Evolutionary conservation across 2,888 invertebrate genomes (phyloP).

Genomic region (Caenorhabditis becei): DNA sequence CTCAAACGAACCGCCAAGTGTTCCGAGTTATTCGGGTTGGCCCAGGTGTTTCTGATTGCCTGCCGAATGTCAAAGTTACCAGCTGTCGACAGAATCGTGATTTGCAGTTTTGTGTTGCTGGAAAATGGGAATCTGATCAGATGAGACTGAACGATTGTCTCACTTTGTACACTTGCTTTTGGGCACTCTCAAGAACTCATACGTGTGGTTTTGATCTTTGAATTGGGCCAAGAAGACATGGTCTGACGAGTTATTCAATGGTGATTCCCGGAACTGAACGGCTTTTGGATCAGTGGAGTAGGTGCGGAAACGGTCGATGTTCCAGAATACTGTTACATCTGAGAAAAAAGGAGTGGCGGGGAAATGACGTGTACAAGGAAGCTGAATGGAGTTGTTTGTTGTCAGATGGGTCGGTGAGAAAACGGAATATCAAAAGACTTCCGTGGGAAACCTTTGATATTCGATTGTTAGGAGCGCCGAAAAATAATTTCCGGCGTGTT

Average conservation of each 20-base stretch:
- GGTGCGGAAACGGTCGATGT: constrained; percentile 28
- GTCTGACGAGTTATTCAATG: neutral
- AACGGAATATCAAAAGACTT: no score
- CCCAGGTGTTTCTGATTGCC: constrained; percentile 66
- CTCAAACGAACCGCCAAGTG: constrained; percentile 21
- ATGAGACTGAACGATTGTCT: neutral
- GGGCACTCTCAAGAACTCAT: constrained; percentile 36
- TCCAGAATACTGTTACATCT: constrained; percentile 31
- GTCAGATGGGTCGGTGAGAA: no score
- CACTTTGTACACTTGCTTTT: constrained; percentile 38
- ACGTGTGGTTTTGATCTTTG: constrained; percentile 47
- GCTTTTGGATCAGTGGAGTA: constrained; percentile 16
- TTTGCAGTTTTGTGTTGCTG: constrained; percentile 57
- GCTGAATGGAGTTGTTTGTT: no score
- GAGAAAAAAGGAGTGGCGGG: constrained; percentile 5
- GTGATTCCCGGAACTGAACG: neutral
- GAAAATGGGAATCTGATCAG: constrained; percentile 8
- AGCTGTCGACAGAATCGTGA: constrained; percentile 57
- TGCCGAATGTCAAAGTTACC: constrained; percentile 59
- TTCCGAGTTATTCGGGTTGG: constrained; percentile 44
- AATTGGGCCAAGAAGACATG: constrained; percentile 22
- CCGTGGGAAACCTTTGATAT: no score
- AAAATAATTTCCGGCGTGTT: no score
- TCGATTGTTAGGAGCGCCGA: no score
- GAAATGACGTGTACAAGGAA: neutral